Evolutionary conservation across 1,140 invertebrate genomes (phyloP), one percentile per base, ranked within the genome.

Genomic region (Drosophila subpulchrella): DNA sequence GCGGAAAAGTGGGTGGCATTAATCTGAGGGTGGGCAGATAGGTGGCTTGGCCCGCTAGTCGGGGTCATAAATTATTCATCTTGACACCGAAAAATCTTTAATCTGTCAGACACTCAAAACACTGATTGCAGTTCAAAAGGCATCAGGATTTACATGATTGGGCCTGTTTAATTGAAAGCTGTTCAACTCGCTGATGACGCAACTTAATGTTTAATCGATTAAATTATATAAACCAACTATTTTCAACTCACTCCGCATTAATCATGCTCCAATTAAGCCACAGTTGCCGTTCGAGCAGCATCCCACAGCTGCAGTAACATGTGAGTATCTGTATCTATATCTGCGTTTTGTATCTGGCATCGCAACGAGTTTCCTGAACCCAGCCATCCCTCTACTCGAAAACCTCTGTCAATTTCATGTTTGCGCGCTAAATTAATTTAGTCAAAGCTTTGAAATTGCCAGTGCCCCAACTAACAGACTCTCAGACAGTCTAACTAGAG

Each of bases 361-460:
- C 38, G 53, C 38, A 30, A 10, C 51, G n/a, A 60, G 55, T 53
- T 53, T 50, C 44, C 53, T 32, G 30, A 36, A 24, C 32, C 51
- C 39, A 8, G 4, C 47, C 32, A 41, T 30, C 42, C 15, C 39
- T 27, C 60, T 30, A 24, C 10, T 58, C 46, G 46, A 34, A 17
- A 30, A 53, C 32, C 56, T 59, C 62, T 78, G 71, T 74, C 83
- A 80, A 89, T 89, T 88, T 80, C 73, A 71, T 84, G 81, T 89
- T 89, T 84, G 77, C 68, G 85, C 80, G 84, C 73, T 81, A 84
- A 88, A 88, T 88, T 89, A 88, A 88, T 88, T 88, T 88, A 89
- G 84, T 81, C 68, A 75, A 72, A 75, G 80, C 84, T 78, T 79
- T 77, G 78, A 59, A 86, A 60, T 63, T 68, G 60, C 51, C 65